These are phyloP conservation scores for Venustoraphidia nigricollis DNA, from an alignment of 2,888 invertebrate species.

Conservation along the genomic window DNA sequence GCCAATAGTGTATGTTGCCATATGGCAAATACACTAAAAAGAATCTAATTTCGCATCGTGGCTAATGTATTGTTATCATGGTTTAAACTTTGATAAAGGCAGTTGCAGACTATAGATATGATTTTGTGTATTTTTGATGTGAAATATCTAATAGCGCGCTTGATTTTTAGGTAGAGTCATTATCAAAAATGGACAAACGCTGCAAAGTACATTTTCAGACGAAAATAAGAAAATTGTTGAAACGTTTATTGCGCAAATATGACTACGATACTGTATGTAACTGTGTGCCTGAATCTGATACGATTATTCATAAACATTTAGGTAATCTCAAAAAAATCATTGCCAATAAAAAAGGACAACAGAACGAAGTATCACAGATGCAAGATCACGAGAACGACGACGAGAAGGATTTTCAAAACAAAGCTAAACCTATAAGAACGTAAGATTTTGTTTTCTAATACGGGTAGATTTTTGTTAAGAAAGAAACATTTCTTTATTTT, in stretches of 20 bases:
- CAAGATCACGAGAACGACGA: constrained; percentile 27
- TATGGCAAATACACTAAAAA: too few relatives aligned
- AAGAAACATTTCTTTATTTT: not conserved
- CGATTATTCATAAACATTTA: constrained; percentile 52
- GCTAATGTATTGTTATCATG: not conserved
- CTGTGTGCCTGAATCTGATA: constrained; percentile 55
- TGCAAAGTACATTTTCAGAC: constrained; percentile 68
- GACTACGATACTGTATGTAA: constrained; percentile 56
- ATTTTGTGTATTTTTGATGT: not conserved
- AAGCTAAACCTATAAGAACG: constrained; percentile 30
- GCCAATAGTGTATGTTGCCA: too few relatives aligned
- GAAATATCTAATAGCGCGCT: too few relatives aligned
- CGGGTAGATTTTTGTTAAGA: too few relatives aligned
- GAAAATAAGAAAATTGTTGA: constrained; percentile 63
- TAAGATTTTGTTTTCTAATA: not conserved
- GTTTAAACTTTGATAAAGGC: not conserved
- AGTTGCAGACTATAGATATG: too few relatives aligned
- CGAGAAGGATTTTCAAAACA: constrained; percentile 39
- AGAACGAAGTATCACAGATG: constrained; percentile 19
- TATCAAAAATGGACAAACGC: constrained; percentile 64
- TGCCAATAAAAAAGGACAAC: constrained; percentile 51
- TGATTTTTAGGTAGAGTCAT: constrained; percentile 43
- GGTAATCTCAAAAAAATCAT: constrained; percentile 71
- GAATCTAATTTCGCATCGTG: too few relatives aligned
- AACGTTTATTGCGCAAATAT: constrained; percentile 56